Evolutionary conservation across 2,113 vertebrate genomes (phyloP).

Genomic region (Corvus moneduloides): DNA sequence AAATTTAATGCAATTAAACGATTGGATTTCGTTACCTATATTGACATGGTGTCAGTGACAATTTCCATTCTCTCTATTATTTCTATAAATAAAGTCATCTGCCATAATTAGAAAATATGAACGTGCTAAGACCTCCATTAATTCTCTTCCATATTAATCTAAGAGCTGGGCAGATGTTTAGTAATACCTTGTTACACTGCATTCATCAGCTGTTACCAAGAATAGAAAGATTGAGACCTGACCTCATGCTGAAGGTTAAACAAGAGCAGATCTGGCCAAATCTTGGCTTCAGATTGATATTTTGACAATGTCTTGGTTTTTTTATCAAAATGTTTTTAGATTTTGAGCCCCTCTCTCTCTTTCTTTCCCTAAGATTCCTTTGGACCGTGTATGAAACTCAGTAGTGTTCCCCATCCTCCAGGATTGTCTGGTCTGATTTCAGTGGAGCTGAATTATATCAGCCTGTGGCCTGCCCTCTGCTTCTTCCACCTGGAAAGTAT

Average conservation of each 20-base stretch:
- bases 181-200: conserved; percentile 39
- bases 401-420: fast-evolving
- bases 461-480: not conserved
- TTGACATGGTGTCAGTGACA: conserved; percentile 61
- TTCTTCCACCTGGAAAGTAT: not conserved
- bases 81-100: conserved; percentile 65
- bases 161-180: conserved; percentile 45
- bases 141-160: conserved; percentile 50
- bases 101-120: conserved; percentile 61
- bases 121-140: conserved; percentile 56
- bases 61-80: conserved; percentile 45
- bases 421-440: not conserved
- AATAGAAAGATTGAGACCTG: conserved; percentile 42
- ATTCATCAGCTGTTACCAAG: conserved; percentile 25
- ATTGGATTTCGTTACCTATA: not conserved
- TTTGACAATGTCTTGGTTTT: not conserved
- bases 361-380: not conserved
- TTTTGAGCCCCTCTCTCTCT: not conserved
- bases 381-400: not conserved
- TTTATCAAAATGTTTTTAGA: not conserved
- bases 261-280: not conserved
- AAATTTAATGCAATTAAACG: conserved; percentile 62
- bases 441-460: not conserved
- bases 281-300: not conserved
- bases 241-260: conserved; percentile 42